Base-by-base conservation (phyloP, 2,888 invertebrate genomes). In the Drosophila stalkeri region DNA sequence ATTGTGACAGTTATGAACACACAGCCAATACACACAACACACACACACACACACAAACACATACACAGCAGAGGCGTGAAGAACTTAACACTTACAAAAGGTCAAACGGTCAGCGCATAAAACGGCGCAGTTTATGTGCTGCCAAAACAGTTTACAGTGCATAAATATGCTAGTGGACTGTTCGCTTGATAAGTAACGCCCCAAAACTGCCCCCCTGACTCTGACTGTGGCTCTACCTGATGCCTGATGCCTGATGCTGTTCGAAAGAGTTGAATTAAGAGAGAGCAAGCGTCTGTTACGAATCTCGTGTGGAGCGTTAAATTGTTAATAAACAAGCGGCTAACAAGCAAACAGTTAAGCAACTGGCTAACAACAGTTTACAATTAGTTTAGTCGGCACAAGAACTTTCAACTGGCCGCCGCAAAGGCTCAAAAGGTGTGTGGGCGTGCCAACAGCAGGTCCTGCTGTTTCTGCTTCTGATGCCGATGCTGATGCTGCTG, bases 251-350 rank as follows among this genome's bases (percentile, higher is more conserved):
- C 27, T n/a, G 23, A 3, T 54, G n/a, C 37, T 20, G 54, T 16
- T 39, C 7, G 27, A 3, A 52, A 54, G 62, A 72, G 77, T 69
- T 74, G 68, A 76, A 73, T 62, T 69, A 64, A 71, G 70, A 63
- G 74, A 74, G 74, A 77, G 78, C 75, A 74, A 66, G 57, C 61
- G 56, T 70, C 52, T 65, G 63, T 41, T 65, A 57, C 65, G 64
- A 61, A 60, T 72, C 59, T 64, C 61, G 56, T 78, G 75, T 73
- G 72, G 77, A 88, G 81, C 90, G 90, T 83, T 90, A 91, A 90
- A 90, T 90, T 91, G 90, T 90, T 90, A 86, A 90, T 91, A 90
- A 91, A 89, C 89, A 84, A 82, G 86, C 85, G 77, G 66, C 78
- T 86, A 86, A 89, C 89, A 89, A 87, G 85, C 89, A 77, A 82